Percentiles rank a stretch among this genome's conserved stretches.
Evolutionary conservation across 2,888 invertebrate genomes (phyloP).

Genomic region (Zygaena filipendulae): DNA sequence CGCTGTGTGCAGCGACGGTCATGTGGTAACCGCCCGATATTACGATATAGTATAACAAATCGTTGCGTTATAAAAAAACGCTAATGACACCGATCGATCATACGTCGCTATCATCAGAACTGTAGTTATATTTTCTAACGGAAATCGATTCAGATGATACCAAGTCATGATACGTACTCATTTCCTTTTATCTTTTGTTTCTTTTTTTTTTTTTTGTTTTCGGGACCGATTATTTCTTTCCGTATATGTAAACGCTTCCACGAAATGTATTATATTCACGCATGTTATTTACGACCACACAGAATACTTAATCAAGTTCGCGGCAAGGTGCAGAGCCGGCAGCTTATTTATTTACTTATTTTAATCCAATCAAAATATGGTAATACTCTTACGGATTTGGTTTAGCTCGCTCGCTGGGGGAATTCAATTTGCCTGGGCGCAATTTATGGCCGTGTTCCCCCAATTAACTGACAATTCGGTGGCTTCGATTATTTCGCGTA

Average conservation of each 20-base stretch:
- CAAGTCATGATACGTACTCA: no score
- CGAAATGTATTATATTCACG: no score
- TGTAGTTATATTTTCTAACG: conserved; percentile 32
- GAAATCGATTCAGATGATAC: conserved; percentile 42
- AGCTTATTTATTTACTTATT: no score
- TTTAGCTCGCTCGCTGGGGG: no score
- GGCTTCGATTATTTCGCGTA: conserved; percentile 65
- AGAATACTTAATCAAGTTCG: conserved; percentile 43
- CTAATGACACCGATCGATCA: conserved; percentile 37
- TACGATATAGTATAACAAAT: conserved; percentile 27
- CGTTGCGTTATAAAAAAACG: conserved; percentile 33
- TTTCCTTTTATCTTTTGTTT: no score
- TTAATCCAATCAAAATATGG: conserved; percentile 61
- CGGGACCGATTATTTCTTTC: no score
- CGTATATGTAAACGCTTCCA: conserved; percentile 34
- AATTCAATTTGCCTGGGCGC: conserved; percentile 56
- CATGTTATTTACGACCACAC: conserved; percentile 37
- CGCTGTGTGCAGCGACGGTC: no score
- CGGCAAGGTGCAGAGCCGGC: conserved; percentile 7
- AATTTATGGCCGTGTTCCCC: conserved; percentile 59
- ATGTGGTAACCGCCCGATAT: no score
- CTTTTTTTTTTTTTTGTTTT: no score
- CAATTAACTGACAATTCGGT: conserved; percentile 68
- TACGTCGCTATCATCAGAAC: conserved; percentile 21
- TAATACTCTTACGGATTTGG: conserved; percentile 37